Conservation (phyloP, 2,113 vertebrate species). For the Stigmatopora nigra region DNA sequence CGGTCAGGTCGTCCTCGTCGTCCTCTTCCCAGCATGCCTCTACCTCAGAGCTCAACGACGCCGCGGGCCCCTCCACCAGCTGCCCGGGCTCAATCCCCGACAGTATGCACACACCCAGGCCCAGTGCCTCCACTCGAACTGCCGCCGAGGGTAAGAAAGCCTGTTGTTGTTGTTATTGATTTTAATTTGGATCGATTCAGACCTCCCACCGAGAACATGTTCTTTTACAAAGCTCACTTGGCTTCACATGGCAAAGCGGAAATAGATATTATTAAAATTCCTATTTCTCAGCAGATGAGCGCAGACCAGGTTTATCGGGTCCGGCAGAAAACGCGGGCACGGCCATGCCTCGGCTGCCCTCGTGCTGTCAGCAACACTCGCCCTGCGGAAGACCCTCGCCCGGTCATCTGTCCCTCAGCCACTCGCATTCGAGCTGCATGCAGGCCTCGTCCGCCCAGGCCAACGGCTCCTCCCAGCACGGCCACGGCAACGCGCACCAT, state of each 20-base stretch:
- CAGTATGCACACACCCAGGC: conserved; percentile 69
- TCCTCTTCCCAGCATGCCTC: conserved; percentile 75
- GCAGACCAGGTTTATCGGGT: conserved; percentile 74
- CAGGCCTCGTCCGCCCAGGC: conserved; percentile 78
- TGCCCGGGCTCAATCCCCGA: conserved; percentile 76
- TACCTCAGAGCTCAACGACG: conserved; percentile 89
- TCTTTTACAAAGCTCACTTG: no score
- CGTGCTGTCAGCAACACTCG: conserved; percentile 96
- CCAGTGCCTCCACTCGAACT: conserved; percentile 68
- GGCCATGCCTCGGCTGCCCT: conserved; percentile 90
- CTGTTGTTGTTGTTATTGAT: conserved; percentile 1
- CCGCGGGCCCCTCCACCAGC: conserved; percentile 74
- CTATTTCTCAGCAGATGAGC: conserved; percentile 70
- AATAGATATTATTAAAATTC: not conserved
- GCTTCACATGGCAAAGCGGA: no score
- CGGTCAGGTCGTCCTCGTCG: conserved; percentile 75
- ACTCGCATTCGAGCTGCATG: conserved; percentile 84
- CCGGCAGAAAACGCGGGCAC: conserved; percentile 74
- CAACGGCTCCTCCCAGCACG: conserved; percentile 72
- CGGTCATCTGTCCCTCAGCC: conserved; percentile 79
- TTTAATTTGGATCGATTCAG: not conserved
- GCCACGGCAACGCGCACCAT: conserved; percentile 76
- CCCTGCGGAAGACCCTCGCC: conserved; percentile 87
- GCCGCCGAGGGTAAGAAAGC: conserved; percentile 74
- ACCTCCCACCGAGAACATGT: not conserved